Conservation (phyloP, 2,888 invertebrate genomes). For the Spatulosminthurus flaviceps region DNA sequence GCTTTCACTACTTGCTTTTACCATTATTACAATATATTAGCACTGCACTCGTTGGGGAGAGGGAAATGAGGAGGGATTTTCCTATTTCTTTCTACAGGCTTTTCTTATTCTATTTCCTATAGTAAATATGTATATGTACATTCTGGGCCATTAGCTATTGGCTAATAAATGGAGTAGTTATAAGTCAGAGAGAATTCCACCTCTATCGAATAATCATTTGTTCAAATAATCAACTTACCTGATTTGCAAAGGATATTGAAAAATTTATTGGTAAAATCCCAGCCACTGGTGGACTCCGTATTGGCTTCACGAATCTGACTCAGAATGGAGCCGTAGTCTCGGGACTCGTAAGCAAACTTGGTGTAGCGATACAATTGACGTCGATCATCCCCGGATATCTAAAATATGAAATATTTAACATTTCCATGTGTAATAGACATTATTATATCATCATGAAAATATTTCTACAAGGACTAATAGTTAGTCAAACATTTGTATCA, state of each 20-base stretch:
- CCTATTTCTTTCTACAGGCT: neutral
- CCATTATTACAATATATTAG: too few relatives aligned
- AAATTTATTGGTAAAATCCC: slow-evolving; percentile 78
- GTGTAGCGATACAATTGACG: slow-evolving; percentile 48
- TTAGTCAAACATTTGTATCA: too few relatives aligned
- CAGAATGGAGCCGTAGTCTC: slow-evolving; percentile 79
- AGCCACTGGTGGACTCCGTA: slow-evolving; percentile 77
- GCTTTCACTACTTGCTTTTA: too few relatives aligned
- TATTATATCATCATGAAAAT: too few relatives aligned
- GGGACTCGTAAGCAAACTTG: slow-evolving; percentile 47
- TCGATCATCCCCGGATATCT: slow-evolving; percentile 51
- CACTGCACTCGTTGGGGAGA: too few relatives aligned
- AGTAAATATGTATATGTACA: too few relatives aligned
- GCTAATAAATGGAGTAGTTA: neutral
- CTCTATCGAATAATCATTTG: neutral
- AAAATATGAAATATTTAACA: neutral
- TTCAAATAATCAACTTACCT: slow-evolving; percentile 67
- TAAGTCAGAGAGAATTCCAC: too few relatives aligned
- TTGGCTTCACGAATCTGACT: slow-evolving; percentile 83
- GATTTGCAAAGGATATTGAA: slow-evolving; percentile 79
- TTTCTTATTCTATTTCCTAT: too few relatives aligned
- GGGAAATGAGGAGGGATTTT: too few relatives aligned
- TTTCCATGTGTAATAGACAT: too few relatives aligned
- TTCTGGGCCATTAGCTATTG: too few relatives aligned
- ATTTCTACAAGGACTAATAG: too few relatives aligned